Percentiles rank a stretch among this genome's conserved stretches.
Evolutionary conservation across 64 coral and sea anemone genomes (phyloP).

Genomic region (Platygyra sinensis): DNA sequence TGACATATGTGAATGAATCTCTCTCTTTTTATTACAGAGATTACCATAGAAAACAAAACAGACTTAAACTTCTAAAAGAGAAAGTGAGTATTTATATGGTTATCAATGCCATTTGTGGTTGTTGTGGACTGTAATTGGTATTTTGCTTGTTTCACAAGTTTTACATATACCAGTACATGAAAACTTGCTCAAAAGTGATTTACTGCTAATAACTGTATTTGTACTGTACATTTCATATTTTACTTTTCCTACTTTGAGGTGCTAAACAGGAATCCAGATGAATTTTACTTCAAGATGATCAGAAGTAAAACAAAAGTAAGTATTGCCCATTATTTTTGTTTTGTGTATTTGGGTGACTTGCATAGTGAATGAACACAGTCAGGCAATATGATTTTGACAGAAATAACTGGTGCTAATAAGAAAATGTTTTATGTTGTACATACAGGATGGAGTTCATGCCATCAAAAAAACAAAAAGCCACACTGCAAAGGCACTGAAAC

Average conservation of each 20-base stretch:
- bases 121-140: background rate
- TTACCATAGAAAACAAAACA: constrained; percentile 82
- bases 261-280: constrained; percentile 96
- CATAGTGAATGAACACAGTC: background rate
- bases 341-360: background rate
- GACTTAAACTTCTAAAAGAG: constrained; percentile 77
- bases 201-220: too few relatives aligned
- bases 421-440: background rate
- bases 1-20: background rate
- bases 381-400: too few relatives aligned
- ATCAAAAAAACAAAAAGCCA: constrained; percentile 51
- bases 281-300: constrained; percentile 99
- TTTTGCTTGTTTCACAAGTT: background rate
- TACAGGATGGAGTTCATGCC: constrained; percentile 76
- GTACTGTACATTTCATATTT: too few relatives aligned
- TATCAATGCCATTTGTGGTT: background rate
- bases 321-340: background rate
- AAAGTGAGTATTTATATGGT: constrained; percentile 45
- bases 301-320: constrained; percentile 74
- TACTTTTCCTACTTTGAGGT: constrained; percentile 30
- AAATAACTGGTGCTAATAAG: background rate
- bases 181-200: too few relatives aligned
- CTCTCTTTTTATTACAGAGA: constrained; percentile 61
- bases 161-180: too few relatives aligned
- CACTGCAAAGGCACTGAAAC: constrained; percentile 67